Evolutionary conservation across 1,140 invertebrate species (phyloP), one percentile per base, ranked within the genome.

Genomic region (Sitodiplosis mosellana): DNA sequence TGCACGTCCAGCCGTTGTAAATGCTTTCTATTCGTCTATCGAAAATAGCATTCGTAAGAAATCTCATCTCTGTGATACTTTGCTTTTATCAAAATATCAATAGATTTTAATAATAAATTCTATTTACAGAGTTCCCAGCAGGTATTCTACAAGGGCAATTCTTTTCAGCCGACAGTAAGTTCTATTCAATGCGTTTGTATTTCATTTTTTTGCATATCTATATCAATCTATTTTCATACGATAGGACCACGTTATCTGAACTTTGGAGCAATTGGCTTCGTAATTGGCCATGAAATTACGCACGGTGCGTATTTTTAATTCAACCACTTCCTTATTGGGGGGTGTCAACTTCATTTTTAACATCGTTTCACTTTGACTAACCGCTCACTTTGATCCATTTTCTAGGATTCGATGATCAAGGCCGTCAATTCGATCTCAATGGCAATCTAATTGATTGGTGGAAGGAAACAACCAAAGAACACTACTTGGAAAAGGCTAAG

Each of bases 281-380:
- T 93, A 4, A 89, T 95, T 62, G 89, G 87, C 1, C 88, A 92
- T 57, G 88, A 95, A 71, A 87, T 95, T 41, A 92, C 87, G 0
- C 89, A 95, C 59, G 88, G 85, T 11, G n/a, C n/a, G n/a, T n/a
- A n/a, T 45, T 2, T 46, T 18, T 19, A 27, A 19, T 43, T 34
- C 18, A 27, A 15, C 12, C 12, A n/a, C n/a, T 33, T 7, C 14
- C 37, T 5, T 49, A 20, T 46, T 49, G 10, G 2, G 20, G 38
- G 22, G 48, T 2, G 10, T n/a, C n/a, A n/a, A n/a, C n/a, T n/a
- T n/a, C n/a, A n/a, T n/a, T n/a, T n/a, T n/a, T n/a, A n/a, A n/a
- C n/a, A n/a, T n/a, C n/a, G n/a, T n/a, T n/a, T n/a, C n/a, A n/a
- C n/a, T n/a, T n/a, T n/a, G n/a, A n/a, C n/a, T n/a, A n/a, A n/a